Base-by-base conservation (phyloP, 2,113 vertebrate genomes). In the Gobio gobio region DNA sequence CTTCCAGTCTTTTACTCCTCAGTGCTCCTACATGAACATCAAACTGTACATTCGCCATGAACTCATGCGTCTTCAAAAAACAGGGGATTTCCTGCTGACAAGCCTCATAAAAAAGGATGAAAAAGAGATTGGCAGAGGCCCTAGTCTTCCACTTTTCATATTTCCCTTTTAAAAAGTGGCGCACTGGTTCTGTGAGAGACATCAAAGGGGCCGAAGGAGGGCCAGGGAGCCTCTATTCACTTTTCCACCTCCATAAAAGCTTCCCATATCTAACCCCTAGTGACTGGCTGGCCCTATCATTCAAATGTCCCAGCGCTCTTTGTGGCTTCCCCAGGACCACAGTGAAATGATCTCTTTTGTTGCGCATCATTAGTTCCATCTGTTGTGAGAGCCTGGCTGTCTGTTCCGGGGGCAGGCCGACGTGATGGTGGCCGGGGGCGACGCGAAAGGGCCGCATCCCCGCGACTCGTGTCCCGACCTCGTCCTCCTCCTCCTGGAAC, bases 341-440 rank as follows among this genome's bases (percentile, higher is more conserved):
- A 92, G 94, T 90, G 89, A 95, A 93, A 94, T 93, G 93, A 95
- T 94, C 95, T 95, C 94, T 94, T 96, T 96, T 95, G 94, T 95
- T 94, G 94, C 95, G 95, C 94, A 94, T 95, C 95, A 95, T 96
- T 96, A 95, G 94, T 95, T 93, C 95, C 94, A 96, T 96, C 95
- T 96, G 96, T 95, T 95, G 94, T 91, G 92, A 90, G 90, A 88
- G 82, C 90, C 88, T 89, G 91, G 92, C 92, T 95, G 94, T 95
- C 94, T 95, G 93, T 94, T 95, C 92, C 91, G 90, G 92, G 85
- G 93, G 92, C 91, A 91, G 91, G 89, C 90, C 90, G 90, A 89
- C 90, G 92, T 93, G 93, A 93, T 93, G 92, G 94, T 94, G 90
- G 94, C 94, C 92, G 92, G 92, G 94, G 94, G 94, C 93, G 87